Percentiles rank a stretch among this genome's conserved stretches.
These are phyloP conservation scores for Nerophis ophidion DNA, from an alignment of 2,113 vertebrate species.

Conservation along the genomic window DNA sequence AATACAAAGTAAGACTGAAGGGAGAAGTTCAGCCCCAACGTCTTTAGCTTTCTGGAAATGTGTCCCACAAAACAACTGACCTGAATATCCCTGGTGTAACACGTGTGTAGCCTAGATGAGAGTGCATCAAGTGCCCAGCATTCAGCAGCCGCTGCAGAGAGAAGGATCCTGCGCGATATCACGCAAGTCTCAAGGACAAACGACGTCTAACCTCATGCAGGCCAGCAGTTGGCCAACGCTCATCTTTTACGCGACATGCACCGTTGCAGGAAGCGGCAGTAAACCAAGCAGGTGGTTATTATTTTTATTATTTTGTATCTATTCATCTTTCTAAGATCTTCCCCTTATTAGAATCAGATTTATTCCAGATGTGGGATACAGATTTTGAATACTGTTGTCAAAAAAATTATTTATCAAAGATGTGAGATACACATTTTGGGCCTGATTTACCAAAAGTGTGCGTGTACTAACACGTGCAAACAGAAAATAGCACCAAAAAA, in stretches of 20 bases:
- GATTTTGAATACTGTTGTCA: neutral
- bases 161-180: constrained; percentile 49
- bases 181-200: constrained; percentile 53
- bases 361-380: neutral
- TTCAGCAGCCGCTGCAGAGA: constrained; percentile 65
- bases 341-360: neutral
- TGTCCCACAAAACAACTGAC: too few relatives aligned
- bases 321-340: neutral
- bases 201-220: constrained; percentile 22
- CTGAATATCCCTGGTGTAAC: too few relatives aligned
- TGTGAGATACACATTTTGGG: too few relatives aligned
- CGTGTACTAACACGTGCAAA: too few relatives aligned
- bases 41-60: too few relatives aligned
- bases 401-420: too few relatives aligned
- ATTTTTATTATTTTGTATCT: too few relatives aligned
- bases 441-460: too few relatives aligned
- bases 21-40: too few relatives aligned
- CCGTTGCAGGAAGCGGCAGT: neutral
- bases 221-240: constrained; percentile 19
- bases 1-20: too few relatives aligned
- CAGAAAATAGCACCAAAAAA: too few relatives aligned
- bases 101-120: constrained; percentile 47
- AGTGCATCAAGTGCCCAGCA: constrained; percentile 52
- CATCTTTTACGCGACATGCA: neutral
- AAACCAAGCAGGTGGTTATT: neutral